Base-by-base conservation (phyloP, 1,140 invertebrate genomes). In the Zaprionus gabonicus region DNA sequence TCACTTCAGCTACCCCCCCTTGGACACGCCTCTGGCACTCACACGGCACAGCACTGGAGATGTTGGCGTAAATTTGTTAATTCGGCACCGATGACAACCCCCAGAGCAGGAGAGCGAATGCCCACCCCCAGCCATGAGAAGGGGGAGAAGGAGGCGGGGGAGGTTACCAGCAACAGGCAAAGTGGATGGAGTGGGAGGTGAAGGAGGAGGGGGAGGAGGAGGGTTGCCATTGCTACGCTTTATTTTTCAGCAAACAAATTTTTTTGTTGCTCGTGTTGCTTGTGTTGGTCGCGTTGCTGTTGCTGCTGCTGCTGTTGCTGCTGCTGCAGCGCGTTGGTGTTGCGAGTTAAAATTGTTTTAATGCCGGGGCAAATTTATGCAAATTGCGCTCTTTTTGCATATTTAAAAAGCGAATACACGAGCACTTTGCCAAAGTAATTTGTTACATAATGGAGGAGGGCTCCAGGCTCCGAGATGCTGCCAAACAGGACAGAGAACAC, bases 371-470 rank as follows among this genome's bases (percentile, higher is more conserved):
- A 92, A 92, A 92, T 92, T 91, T 92, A 92, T 92, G 91, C 78
- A 92, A 92, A 92, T 92, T 92, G 91, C 84, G 82, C 84, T 92
- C 91, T 92, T 92, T 92, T 92, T 92, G 91, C 91, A 92, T 92
- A 92, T 92, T 92, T 92, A 92, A 92, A 92, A 91, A 91, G 91
- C 87, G 87, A 91, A 90, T 92, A 91, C 87, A 92, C 84, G 91
- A 92, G 91, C 91, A 91, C 91, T 92, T 92, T 92, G 76, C 78
- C 81, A 92, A 91, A 87, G 84, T 91, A 91, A 86, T 91, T 91
- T 88, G 80, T 85, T 81, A 91, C 87, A 91, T 91, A 91, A 91
- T 91, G 86, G 86, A 74, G 79, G 65, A 70, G 76, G 60, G 60
- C 59, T 57, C 49, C 53, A 76, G 66, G 49, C 63, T n/a, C 49